A percentile compares a stretch with the other conserved stretches of the same genome.
phyloP scores from a whole-genome alignment of 1,140 invertebrate species.

The Drosophila erecta region DNA sequence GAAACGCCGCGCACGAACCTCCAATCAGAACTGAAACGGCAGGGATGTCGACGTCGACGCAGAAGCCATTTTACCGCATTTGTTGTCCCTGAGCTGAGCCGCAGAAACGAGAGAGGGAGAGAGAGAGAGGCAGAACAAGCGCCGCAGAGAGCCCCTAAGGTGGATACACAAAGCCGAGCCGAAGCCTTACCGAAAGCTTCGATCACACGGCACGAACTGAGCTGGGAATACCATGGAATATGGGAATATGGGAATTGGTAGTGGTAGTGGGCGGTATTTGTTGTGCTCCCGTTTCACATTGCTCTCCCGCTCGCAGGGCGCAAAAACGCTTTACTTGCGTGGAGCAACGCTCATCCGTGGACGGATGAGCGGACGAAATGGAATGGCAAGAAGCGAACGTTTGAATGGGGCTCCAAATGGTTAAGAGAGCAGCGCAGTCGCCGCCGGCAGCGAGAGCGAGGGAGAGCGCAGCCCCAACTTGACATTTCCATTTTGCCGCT shows the following conservation, averaged over 20 bases:
- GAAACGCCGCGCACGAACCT: conserved; percentile 79
- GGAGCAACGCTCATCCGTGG: too few species aligned
- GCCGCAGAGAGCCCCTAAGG: conserved; percentile 24
- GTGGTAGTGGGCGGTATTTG: conserved; percentile 53
- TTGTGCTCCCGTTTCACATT: conserved; percentile 49
- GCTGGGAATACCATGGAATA: conserved; percentile 34
- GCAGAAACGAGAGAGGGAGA: conserved; percentile 1
- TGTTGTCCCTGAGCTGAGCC: conserved; percentile 73
- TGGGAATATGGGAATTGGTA: conserved; percentile 52
- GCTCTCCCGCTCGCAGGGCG: conserved; percentile 24
- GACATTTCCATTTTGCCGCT: conserved; percentile 71
- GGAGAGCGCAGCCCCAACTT: conserved; percentile 41
- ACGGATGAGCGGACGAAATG: conserved; percentile 83
- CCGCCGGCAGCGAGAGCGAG: conserved; percentile 30
- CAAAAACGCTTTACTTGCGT: too few species aligned
- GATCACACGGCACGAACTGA: conserved; percentile 55
- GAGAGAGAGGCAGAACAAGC: conserved; percentile 6
- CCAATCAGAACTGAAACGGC: conserved; percentile 81
- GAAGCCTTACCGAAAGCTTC: conserved; percentile 49
- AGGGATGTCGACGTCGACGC: conserved; percentile 73
- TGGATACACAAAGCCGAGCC: conserved; percentile 19
- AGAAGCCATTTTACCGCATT: conserved; percentile 48
- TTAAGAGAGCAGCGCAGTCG: conserved; percentile 49
- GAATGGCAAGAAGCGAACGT: conserved; percentile 71
- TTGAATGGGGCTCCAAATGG: conserved; percentile 65